phyloP scores from a whole-genome alignment of 2,797 vertebrate species.

The Neopelma chrysocephalum region DNA sequence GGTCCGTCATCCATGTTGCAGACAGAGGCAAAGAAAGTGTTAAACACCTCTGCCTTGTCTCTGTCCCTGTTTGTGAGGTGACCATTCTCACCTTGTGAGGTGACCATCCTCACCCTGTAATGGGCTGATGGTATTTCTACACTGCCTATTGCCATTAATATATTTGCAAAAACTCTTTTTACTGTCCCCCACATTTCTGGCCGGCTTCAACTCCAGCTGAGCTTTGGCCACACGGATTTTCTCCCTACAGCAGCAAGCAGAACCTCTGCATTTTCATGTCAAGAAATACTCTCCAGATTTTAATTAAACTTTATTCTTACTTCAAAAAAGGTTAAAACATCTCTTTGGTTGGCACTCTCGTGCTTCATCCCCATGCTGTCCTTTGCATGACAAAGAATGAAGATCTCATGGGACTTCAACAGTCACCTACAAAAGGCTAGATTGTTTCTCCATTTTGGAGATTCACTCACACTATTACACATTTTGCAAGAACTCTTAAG shows the following conservation, averaged over 20 bases:
- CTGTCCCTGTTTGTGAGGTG: background rate
- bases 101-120: background rate
- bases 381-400: background rate
- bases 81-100: background rate
- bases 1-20: background rate
- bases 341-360: background rate
- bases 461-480: background rate
- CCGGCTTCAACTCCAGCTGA: background rate
- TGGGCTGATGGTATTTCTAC: background rate
- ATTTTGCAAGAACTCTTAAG: background rate
- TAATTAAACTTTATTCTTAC: background rate
- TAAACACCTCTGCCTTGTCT: background rate
- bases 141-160: background rate
- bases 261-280: background rate
- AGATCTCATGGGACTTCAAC: background rate
- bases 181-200: background rate
- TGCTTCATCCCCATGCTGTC: background rate
- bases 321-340: background rate
- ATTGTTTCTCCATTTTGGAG: background rate
- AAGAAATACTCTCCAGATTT: background rate
- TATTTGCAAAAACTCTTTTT: background rate
- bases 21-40: background rate
- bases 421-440: background rate
- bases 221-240: background rate
- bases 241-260: background rate